Conservation (phyloP, 2,113 vertebrate species). For the Muntiacus reevesi region DNA sequence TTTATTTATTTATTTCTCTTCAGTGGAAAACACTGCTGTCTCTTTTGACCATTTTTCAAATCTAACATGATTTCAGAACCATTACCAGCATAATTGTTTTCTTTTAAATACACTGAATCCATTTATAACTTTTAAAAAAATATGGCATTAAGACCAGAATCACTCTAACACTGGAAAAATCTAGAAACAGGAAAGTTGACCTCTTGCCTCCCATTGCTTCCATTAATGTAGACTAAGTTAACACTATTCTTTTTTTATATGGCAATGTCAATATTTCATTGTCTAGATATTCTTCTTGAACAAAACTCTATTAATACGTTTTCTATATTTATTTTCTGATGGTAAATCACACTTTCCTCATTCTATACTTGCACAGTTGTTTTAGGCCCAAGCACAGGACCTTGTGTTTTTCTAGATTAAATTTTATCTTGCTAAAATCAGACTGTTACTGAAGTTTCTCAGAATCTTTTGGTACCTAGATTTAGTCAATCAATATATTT, state of each 20-base stretch:
- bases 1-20: background rate
- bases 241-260: background rate
- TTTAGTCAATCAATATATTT: background rate
- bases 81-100: background rate
- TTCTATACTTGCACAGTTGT: background rate
- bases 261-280: background rate
- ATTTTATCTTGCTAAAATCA: conserved; percentile 1
- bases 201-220: background rate
- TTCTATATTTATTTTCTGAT: background rate
- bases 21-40: background rate
- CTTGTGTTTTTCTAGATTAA: background rate
- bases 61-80: background rate
- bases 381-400: background rate
- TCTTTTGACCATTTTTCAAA: background rate
- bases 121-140: background rate
- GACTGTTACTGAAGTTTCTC: background rate
- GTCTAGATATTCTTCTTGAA: background rate
- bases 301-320: background rate
- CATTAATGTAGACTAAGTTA: background rate
- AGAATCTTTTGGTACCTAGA: background rate
- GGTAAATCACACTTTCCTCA: background rate
- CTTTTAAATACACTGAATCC: background rate
- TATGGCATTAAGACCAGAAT: background rate
- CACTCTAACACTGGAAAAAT: background rate
- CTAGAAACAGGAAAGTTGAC: background rate